These are phyloP conservation scores for Sinopyrophorus schimmeli DNA, from an alignment of 2,888 invertebrate genomes.

Conservation along the genomic window DNA sequence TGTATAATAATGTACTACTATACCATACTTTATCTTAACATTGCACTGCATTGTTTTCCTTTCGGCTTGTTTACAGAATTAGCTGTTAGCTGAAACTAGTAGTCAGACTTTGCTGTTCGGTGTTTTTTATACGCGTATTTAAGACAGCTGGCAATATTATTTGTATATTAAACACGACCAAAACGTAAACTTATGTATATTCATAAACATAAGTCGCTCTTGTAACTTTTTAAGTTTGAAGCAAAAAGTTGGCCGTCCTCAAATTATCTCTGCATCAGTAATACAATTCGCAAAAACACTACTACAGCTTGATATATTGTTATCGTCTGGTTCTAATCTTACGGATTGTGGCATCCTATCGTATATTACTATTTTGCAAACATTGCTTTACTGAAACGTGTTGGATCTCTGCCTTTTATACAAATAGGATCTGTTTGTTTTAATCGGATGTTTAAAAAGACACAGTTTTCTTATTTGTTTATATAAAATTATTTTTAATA, in stretches of 20 bases:
- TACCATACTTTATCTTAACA: background rate
- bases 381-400: too few species aligned
- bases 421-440: too few species aligned
- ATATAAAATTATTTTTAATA: too few species aligned
- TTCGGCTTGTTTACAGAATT: background rate
- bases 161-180: too few species aligned
- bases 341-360: too few species aligned
- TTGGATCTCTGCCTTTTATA: too few species aligned
- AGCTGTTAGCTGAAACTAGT: too few species aligned
- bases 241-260: slow-evolving; percentile 10
- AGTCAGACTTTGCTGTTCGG: background rate
- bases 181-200: slow-evolving; percentile 9
- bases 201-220: slow-evolving; percentile 7
- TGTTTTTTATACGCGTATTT: too few species aligned
- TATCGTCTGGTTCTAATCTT: slow-evolving; percentile 17
- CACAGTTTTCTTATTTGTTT: too few species aligned
- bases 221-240: background rate
- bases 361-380: too few species aligned
- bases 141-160: too few species aligned
- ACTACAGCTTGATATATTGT: slow-evolving; percentile 15
- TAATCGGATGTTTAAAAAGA: too few species aligned
- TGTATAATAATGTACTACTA: slow-evolving; percentile 9
- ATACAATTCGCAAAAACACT: slow-evolving; percentile 15
- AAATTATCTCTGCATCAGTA: slow-evolving; percentile 21
- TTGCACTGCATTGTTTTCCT: background rate